Conservation (phyloP, 2,797 vertebrate species). For the Forpus xanthops region DNA sequence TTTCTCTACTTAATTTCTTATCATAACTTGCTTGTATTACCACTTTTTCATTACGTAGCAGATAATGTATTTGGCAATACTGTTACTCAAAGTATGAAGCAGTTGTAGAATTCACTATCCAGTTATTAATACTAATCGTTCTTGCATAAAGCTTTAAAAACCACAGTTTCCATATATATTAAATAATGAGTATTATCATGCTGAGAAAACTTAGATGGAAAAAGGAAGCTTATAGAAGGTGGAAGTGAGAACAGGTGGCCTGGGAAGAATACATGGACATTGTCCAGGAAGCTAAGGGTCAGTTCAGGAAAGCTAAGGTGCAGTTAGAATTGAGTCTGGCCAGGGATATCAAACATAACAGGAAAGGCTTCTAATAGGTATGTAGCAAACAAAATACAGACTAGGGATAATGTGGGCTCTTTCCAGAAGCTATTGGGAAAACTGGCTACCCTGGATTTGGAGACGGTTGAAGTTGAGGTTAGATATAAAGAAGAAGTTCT, state of each 20-base stretch:
- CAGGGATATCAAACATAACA: neutral
- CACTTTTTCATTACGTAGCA: neutral
- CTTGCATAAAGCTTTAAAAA: neutral
- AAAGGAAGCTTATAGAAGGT: neutral
- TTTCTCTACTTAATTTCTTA: neutral
- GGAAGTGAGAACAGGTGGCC: neutral
- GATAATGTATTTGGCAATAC: neutral
- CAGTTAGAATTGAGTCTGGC: neutral
- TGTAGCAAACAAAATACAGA: neutral
- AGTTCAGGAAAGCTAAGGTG: neutral
- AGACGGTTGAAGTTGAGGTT: neutral
- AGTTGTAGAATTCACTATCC: neutral
- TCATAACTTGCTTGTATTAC: neutral
- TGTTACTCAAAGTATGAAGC: neutral
- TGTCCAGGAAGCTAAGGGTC: neutral
- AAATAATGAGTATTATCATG: neutral
- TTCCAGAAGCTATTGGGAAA: neutral
- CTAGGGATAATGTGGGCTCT: neutral
- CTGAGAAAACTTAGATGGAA: neutral
- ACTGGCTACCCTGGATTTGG: neutral
- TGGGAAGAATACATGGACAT: neutral
- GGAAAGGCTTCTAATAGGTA: neutral
- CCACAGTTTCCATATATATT: neutral
- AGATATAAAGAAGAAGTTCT: neutral
- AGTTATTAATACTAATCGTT: neutral